A percentile compares a stretch with the other conserved stretches of the same genome.
Conservation (phyloP, 2,113 vertebrate species). For the Burhinus oedicnemus region DNA sequence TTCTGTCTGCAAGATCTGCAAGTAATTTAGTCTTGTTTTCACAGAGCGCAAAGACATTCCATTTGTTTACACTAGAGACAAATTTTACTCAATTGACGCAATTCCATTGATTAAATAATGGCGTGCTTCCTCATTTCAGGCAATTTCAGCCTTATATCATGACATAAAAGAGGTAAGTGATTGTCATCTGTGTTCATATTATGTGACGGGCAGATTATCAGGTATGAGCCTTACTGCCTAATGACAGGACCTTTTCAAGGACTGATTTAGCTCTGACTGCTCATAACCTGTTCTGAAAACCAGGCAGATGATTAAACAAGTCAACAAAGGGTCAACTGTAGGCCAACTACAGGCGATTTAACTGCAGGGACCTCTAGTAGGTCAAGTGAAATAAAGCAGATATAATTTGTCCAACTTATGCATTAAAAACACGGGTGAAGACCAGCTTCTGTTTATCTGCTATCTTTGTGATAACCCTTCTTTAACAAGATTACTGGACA, state of each 20-base stretch:
- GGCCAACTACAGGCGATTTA: conserved; percentile 49
- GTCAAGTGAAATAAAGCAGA: conserved; percentile 19
- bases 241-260: conserved; percentile 37
- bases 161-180: conserved; percentile 66
- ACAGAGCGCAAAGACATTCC: conserved; percentile 74
- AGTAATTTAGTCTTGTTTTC: conserved; percentile 85
- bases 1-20: conserved; percentile 75
- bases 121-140: conserved; percentile 84
- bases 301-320: conserved; percentile 32
- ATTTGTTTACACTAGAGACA: conserved; percentile 87
- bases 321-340: conserved; percentile 48
- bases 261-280: conserved; percentile 7
- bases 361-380: conserved; percentile 1
- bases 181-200: conserved; percentile 63
- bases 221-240: neutral
- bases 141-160: conserved; percentile 78
- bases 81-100: conserved; percentile 86
- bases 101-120: conserved; percentile 93
- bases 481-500: neutral
- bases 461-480: neutral
- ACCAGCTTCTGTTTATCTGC: neutral
- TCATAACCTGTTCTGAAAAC: conserved; percentile 43
- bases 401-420: neutral
- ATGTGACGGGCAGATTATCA: conserved; percentile 60
- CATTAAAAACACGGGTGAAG: neutral